Evolutionary conservation across 2,797 vertebrate species (phyloP).

Genomic region (Cynodonichthys magdalenae): DNA sequence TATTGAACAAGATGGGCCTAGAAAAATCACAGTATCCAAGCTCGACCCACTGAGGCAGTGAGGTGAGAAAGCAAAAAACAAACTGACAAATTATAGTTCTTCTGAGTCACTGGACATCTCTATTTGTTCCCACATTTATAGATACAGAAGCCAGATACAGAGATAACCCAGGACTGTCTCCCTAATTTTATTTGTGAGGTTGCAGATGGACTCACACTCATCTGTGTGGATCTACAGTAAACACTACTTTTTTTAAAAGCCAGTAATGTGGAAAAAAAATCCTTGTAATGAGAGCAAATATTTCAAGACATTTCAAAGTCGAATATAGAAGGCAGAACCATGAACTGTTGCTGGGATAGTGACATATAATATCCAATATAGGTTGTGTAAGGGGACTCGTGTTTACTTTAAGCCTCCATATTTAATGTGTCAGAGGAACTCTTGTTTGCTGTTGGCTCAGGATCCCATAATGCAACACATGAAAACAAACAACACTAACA

Average conservation of each 20-base stretch:
- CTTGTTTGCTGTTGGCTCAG: constrained; percentile 43
- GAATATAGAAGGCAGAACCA: constrained; percentile 21
- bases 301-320: constrained; percentile 15
- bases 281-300: constrained; percentile 27
- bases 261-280: constrained; percentile 25
- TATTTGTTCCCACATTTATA: constrained; percentile 34
- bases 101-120: constrained; percentile 56
- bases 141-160: constrained; percentile 17
- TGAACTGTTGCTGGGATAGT: constrained; percentile 29
- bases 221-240: constrained; percentile 46
- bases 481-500: constrained; percentile 52
- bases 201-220: constrained; percentile 58
- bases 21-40: constrained; percentile 48
- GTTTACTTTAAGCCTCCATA: constrained; percentile 26
- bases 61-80: constrained; percentile 24
- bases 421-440: constrained; percentile 52
- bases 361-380: constrained; percentile 28
- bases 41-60: constrained; percentile 40
- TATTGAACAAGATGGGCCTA: constrained; percentile 48
- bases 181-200: constrained; percentile 57
- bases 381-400: constrained; percentile 13
- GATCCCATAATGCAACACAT: constrained; percentile 52
- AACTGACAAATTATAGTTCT: constrained; percentile 47
- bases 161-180: constrained; percentile 43
- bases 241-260: constrained; percentile 39